A percentile compares a stretch with the other conserved stretches of the same genome.
These are phyloP conservation scores for Zoanthus solanderi DNA, from an alignment of 92 coral and sea anemone species.

Conservation along the genomic window DNA sequence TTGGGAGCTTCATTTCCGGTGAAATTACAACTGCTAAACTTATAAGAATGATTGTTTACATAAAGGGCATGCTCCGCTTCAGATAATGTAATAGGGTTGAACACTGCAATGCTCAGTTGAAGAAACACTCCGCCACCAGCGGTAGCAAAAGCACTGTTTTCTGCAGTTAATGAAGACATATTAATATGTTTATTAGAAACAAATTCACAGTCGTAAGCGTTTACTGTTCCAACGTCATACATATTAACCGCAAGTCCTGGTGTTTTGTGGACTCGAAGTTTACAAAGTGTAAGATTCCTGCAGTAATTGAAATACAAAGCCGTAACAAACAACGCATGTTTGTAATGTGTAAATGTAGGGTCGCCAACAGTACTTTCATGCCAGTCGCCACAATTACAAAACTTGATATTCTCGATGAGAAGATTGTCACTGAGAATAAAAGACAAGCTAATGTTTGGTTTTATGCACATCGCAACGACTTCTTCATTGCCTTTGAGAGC, in stretches of 20 bases:
- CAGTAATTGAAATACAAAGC: slow-evolving; percentile 87
- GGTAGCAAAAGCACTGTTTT: slow-evolving; percentile 36
- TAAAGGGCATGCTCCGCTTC: slow-evolving; percentile 35
- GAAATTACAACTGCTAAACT: slow-evolving; percentile 54
- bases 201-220: slow-evolving; percentile 53
- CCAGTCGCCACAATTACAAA: slow-evolving; percentile 65
- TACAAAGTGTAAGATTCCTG: slow-evolving; percentile 52
- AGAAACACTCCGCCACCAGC: slow-evolving; percentile 67
- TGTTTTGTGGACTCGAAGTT: slow-evolving; percentile 60
- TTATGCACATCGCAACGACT: slow-evolving; percentile 53
- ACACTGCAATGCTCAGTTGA: slow-evolving; percentile 17
- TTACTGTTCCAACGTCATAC: slow-evolving; percentile 65
- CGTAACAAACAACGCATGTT: slow-evolving; percentile 64
- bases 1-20: slow-evolving; percentile 58
- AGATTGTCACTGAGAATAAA: slow-evolving; percentile 59
- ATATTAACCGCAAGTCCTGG: slow-evolving; percentile 63
- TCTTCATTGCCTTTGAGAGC: slow-evolving; percentile 63
- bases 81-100: slow-evolving; percentile 42
- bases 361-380: slow-evolving; percentile 43
- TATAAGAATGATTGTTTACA: slow-evolving; percentile 34
- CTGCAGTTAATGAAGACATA: background rate
- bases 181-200: slow-evolving; percentile 52
- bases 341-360: background rate
- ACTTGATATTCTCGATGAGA: slow-evolving; percentile 43
- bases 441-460: slow-evolving; percentile 52